A percentile compares a stretch with the other conserved stretches of the same genome.
These are phyloP conservation scores for Tetrapedia diversipes DNA, from an alignment of 2,888 invertebrate species.

Conservation along the genomic window DNA sequence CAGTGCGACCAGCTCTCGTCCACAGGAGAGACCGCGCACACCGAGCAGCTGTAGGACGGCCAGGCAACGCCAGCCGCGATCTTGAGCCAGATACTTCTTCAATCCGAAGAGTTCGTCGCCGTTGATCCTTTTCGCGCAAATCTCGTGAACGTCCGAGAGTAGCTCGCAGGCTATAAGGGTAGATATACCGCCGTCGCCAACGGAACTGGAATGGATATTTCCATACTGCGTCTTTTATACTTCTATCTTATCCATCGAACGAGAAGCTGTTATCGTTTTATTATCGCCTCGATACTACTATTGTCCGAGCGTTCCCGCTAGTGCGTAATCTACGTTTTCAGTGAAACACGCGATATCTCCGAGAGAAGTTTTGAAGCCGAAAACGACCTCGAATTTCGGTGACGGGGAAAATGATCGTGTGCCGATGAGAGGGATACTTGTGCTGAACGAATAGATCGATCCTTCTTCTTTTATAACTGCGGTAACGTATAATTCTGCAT, in stretches of 20 bases:
- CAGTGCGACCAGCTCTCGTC: slow-evolving; percentile 86
- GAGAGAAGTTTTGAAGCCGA: slow-evolving; percentile 24
- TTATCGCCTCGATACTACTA: slow-evolving; percentile 42
- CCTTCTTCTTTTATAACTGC: not conserved
- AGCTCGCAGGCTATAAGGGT: slow-evolving; percentile 87
- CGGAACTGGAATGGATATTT: slow-evolving; percentile 62
- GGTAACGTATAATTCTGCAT: not conserved
- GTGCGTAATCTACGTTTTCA: slow-evolving; percentile 41
- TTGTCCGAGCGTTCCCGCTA: not conserved
- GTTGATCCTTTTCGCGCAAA: slow-evolving; percentile 80
- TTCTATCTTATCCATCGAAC: slow-evolving; percentile 35
- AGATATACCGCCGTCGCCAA: slow-evolving; percentile 85
- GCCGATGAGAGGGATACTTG: not conserved
- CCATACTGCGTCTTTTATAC: slow-evolving; percentile 32
- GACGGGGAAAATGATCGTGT: not conserved
- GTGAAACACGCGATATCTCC: slow-evolving; percentile 35
- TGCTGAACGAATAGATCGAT: not conserved
- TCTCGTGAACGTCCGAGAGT: slow-evolving; percentile 86
- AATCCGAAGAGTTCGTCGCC: slow-evolving; percentile 82
- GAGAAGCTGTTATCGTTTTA: slow-evolving; percentile 24
- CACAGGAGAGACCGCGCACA: slow-evolving; percentile 86
- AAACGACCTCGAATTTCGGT: not conserved
- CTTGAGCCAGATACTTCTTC: slow-evolving; percentile 85
- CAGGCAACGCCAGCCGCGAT: slow-evolving; percentile 86
- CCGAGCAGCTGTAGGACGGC: slow-evolving; percentile 85